Conservation (phyloP, 1,140 invertebrate genomes). For the Sinonovacula constricta region DNA sequence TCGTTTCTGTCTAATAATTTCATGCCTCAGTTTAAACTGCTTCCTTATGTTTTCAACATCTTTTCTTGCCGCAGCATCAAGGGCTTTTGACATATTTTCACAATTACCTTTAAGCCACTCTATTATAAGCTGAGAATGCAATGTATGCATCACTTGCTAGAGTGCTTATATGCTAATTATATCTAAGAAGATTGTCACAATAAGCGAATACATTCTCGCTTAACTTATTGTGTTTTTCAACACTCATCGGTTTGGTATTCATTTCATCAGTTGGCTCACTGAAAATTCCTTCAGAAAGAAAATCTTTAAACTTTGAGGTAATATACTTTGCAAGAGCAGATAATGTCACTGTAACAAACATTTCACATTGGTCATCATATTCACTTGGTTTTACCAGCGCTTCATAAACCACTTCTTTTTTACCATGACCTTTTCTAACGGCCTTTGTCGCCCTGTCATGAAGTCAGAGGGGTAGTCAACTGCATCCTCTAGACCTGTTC, state of each 20-base stretch:
- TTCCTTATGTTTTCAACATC: too few relatives aligned
- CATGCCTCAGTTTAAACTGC: too few relatives aligned
- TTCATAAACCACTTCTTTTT: too few relatives aligned
- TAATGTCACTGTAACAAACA: neutral
- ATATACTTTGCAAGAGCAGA: too few relatives aligned
- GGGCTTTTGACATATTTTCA: neutral
- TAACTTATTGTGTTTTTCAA: neutral
- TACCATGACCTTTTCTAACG: slow-evolving; percentile 1
- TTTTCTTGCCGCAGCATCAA: neutral
- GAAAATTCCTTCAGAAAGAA: slow-evolving; percentile 9
- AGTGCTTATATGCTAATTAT: slow-evolving; percentile 21
- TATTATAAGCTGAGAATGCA: slow-evolving; percentile 14
- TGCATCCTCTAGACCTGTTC: neutral
- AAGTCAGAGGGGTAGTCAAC: neutral
- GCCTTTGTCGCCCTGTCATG: neutral
- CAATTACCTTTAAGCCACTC: neutral
- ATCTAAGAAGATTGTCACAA: slow-evolving; percentile 6
- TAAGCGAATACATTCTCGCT: too few relatives aligned
- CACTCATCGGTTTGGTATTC: too few relatives aligned
- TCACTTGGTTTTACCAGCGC: too few relatives aligned
- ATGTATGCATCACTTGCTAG: too few relatives aligned
- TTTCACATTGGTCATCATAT: too few relatives aligned
- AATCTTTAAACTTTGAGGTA: too few relatives aligned
- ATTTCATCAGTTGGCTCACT: neutral
- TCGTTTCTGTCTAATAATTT: neutral